These are phyloP conservation scores for Ephestia elutella DNA, from an alignment of 1,140 invertebrate genomes.

Conservation along the genomic window DNA sequence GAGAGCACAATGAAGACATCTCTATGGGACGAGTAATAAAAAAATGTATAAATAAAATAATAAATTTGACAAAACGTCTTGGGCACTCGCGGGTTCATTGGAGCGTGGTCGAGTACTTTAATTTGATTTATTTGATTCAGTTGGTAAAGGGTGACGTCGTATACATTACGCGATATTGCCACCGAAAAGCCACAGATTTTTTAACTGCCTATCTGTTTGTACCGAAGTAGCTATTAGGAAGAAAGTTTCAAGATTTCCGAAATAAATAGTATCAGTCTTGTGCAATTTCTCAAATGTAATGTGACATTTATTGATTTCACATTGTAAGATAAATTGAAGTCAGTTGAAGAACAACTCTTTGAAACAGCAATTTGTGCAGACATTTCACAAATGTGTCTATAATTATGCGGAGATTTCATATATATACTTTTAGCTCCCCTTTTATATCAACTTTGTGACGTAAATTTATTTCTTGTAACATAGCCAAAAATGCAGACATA, in stretches of 20 bases:
- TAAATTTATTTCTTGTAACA: too few species aligned
- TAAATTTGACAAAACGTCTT: slow-evolving; percentile 74
- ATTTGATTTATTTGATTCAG: slow-evolving; percentile 70
- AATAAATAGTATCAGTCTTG: not conserved
- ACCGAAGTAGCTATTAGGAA: slow-evolving; percentile 21
- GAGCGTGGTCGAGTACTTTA: slow-evolving; percentile 63
- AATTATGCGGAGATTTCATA: too few species aligned
- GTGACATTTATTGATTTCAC: slow-evolving; percentile 12
- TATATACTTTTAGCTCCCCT: too few species aligned
- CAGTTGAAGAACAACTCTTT: too few species aligned
- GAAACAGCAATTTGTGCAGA: too few species aligned
- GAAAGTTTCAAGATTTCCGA: slow-evolving; percentile 18
- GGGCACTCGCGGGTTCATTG: slow-evolving; percentile 60
- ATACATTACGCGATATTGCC: slow-evolving; percentile 54
- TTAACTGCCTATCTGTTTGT: slow-evolving; percentile 21
- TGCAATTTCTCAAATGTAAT: slow-evolving; percentile 6
- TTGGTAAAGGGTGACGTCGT: slow-evolving; percentile 55
- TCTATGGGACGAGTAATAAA: slow-evolving; percentile 59
- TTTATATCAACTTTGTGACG: too few species aligned
- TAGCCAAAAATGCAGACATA: too few species aligned
- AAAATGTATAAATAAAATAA: slow-evolving; percentile 72
- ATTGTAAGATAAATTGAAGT: slow-evolving; percentile 8
- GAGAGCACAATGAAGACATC: slow-evolving; percentile 55
- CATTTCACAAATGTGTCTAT: too few species aligned
- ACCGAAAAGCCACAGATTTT: slow-evolving; percentile 23